Percentiles rank a stretch among this genome's conserved stretches.
Evolutionary conservation across 2,888 invertebrate species (phyloP).

Genomic region (Iphiclides podalirius): DNA sequence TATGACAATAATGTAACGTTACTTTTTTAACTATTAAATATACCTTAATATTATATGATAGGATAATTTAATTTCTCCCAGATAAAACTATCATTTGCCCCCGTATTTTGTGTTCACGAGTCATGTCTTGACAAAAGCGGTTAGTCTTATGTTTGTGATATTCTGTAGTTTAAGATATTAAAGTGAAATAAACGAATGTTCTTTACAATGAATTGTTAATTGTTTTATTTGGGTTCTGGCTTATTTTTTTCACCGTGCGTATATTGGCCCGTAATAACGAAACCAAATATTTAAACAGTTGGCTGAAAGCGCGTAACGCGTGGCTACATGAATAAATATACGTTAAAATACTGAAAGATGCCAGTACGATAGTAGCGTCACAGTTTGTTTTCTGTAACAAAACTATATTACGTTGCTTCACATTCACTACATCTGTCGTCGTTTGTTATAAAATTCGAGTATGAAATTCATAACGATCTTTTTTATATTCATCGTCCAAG

Average conservation of each 20-base stretch:
- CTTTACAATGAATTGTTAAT: constrained; percentile 35
- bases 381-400: background rate
- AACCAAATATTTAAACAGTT: constrained; percentile 46
- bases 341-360: constrained; percentile 33
- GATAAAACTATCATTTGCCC: too few relatives aligned
- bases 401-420: background rate
- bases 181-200: constrained; percentile 50
- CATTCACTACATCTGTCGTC: background rate
- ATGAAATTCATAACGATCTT: constrained; percentile 31
- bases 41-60: too few relatives aligned
- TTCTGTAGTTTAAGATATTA: constrained; percentile 45
- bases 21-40: background rate
- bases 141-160: constrained; percentile 59
- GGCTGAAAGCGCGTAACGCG: constrained; percentile 34
- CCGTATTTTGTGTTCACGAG: too few relatives aligned
- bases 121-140: constrained; percentile 13
- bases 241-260: constrained; percentile 1
- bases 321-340: constrained; percentile 41
- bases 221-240: constrained; percentile 35
- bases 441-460: constrained; percentile 7
- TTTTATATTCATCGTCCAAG: constrained; percentile 24
- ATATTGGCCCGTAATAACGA: constrained; percentile 6
- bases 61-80: too few relatives aligned
- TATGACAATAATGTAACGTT: constrained; percentile 7
- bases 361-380: background rate